phyloP scores from a whole-genome alignment of 2,888 invertebrate genomes.

The Nasonia oneida region DNA sequence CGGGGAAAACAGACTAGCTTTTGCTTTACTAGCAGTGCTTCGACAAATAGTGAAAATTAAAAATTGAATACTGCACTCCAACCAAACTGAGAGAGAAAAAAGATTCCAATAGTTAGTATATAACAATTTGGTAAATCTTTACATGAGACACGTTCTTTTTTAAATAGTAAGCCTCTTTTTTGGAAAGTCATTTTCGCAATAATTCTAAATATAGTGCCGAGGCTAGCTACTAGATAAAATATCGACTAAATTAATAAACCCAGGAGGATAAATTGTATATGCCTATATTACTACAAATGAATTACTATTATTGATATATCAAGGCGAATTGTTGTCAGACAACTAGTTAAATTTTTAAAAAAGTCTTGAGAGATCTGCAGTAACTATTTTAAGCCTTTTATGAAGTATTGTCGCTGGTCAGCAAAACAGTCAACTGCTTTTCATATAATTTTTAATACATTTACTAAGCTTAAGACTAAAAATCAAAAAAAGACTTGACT shows the following conservation, averaged over 20 bases:
- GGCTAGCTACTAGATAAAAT: constrained; percentile 24
- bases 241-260: constrained; percentile 18
- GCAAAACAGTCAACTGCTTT: neutral
- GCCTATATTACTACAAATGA: neutral
- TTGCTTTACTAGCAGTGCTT: constrained; percentile 27
- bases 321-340: constrained; percentile 17
- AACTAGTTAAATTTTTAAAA: constrained; percentile 30
- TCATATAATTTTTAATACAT: constrained; percentile 22
- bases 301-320: constrained; percentile 25
- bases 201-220: constrained; percentile 13
- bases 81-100: constrained; percentile 23
- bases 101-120: constrained; percentile 19
- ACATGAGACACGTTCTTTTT: constrained; percentile 23
- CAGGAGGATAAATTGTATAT: neutral
- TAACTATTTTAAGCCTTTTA: constrained; percentile 40
- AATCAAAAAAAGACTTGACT: constrained; percentile 36
- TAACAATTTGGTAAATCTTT: constrained; percentile 41
- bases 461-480: constrained; percentile 32
- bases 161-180: constrained; percentile 23
- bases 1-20: constrained; percentile 34
- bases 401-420: constrained; percentile 9
- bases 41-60: constrained; percentile 11
- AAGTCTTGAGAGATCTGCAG: constrained; percentile 48
- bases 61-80: constrained; percentile 18
- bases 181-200: constrained; percentile 4